Evolutionary conservation across 2,113 vertebrate genomes (phyloP), one percentile per base, ranked within the genome.

Genomic region (Isurus oxyrinchus): DNA sequence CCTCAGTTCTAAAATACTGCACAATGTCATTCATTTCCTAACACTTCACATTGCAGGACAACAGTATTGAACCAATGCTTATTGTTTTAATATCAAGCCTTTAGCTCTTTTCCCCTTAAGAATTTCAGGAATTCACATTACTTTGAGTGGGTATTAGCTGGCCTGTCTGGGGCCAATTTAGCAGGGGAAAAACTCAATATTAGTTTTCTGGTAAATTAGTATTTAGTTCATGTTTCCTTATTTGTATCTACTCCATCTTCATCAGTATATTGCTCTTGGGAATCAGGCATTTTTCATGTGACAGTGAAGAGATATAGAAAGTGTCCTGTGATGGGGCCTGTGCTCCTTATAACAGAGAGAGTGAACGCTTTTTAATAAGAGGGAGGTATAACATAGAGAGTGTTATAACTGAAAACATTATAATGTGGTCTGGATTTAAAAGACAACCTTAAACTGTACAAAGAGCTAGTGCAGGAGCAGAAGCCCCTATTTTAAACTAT

Each of bases 121-220:
- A 95, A 95, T 69, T 27, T 55, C 94, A 95, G 94, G 94, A 95
- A 95, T 95, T 95, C 53, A 72, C 94, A 76, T 95, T 72, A 95
- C 94, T 95, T 95, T 76, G 44, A 72, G 67, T 49, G 67, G 94
- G 94, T 53, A 95, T 72, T 95, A 72, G 67, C 94, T 72, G 67
- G n/a, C 90, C 90, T 40, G 59, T 40, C 90, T 95, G 94, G 67
- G 27, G 67, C 90, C 94, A 95, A 72, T 95, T 95, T 95, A 72
- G 66, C 2, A 95, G 94, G 25, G 86, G 27, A 72, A 95, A 72
- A 72, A 40, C 61, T 63, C 61, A 40, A 94, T 94, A 94, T 94
- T 94, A 94, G 90, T 57, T 94, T 94, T 94, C 59, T 61, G 19
- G n/a, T 94, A 94, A 63, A 94, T 94, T 63, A 94, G 40, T 63